Evolutionary conservation across 2,113 vertebrate genomes (phyloP).

Genomic region (Peucedramus taeniatus): DNA sequence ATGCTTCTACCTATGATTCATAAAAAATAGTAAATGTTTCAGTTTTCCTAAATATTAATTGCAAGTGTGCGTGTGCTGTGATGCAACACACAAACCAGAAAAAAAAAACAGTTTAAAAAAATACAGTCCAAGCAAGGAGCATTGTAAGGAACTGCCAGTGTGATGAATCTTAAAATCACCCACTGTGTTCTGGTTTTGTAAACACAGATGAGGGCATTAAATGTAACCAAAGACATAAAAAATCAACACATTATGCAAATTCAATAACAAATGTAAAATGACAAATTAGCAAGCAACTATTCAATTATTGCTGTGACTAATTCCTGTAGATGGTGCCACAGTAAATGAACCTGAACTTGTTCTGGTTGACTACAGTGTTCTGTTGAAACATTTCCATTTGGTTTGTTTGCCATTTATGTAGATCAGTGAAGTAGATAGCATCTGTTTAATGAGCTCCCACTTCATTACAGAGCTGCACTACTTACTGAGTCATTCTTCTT

Average conservation of each 20-base stretch:
- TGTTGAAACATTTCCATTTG: constrained; percentile 72
- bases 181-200: not conserved
- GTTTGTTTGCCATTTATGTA: constrained; percentile 65
- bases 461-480: constrained; percentile 66
- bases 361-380: constrained; percentile 71
- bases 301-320: constrained; percentile 77
- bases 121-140: not conserved
- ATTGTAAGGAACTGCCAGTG: not conserved
- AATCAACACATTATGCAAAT: constrained; percentile 67
- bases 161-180: constrained; percentile 16
- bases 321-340: constrained; percentile 69
- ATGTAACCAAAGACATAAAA: constrained; percentile 38
- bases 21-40: not conserved
- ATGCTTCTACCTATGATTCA: not conserved
- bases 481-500: constrained; percentile 68
- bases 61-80: not conserved
- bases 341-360: constrained; percentile 77
- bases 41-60: not conserved
- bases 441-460: constrained; percentile 78
- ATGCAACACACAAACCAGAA: not conserved
- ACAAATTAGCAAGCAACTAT: constrained; percentile 74
- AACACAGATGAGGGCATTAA: constrained; percentile 21
- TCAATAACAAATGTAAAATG: constrained; percentile 72
- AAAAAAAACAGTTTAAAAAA: not conserved
- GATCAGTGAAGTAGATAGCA: constrained; percentile 69